Evolutionary conservation across 1,140 invertebrate genomes (phyloP).

Genomic region (Nasonia giraulti): DNA sequence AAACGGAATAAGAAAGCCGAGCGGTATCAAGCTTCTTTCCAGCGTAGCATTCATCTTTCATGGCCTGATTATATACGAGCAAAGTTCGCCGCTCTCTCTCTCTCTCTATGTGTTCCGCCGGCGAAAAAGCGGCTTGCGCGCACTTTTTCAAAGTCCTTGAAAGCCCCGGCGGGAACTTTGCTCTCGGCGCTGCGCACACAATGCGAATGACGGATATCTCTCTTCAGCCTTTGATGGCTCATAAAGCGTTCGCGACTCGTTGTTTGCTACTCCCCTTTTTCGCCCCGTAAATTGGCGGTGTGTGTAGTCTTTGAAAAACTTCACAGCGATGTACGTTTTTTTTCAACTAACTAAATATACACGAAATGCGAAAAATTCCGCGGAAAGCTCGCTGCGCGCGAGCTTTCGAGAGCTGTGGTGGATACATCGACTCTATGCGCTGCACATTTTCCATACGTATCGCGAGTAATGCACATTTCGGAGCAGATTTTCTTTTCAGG

Average conservation of each 20-base stretch:
- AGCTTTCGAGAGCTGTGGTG: too few relatives aligned
- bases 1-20: not conserved
- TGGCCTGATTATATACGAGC: conserved; percentile 35
- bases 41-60: conserved; percentile 25
- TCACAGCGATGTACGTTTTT: too few relatives aligned
- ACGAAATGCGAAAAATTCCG: too few relatives aligned
- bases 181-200: not conserved
- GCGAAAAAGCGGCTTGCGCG: not conserved
- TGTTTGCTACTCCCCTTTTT: not conserved
- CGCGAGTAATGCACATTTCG: too few relatives aligned
- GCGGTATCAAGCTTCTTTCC: not conserved
- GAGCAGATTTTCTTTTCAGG: too few relatives aligned
- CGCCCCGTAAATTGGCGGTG: not conserved
- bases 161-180: not conserved
- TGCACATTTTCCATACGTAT: too few relatives aligned
- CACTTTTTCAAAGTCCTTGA: conserved; percentile 21
- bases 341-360: too few relatives aligned
- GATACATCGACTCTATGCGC: too few relatives aligned
- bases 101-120: not conserved
- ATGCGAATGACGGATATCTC: conserved; percentile 9
- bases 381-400: too few relatives aligned
- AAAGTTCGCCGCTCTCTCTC: conserved; percentile 13
- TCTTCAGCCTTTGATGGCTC: conserved; percentile 9
- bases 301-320: too few relatives aligned
- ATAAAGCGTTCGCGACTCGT: not conserved